Evolutionary conservation across 2,113 vertebrate genomes (phyloP).

Genomic region (Morone saxatilis): DNA sequence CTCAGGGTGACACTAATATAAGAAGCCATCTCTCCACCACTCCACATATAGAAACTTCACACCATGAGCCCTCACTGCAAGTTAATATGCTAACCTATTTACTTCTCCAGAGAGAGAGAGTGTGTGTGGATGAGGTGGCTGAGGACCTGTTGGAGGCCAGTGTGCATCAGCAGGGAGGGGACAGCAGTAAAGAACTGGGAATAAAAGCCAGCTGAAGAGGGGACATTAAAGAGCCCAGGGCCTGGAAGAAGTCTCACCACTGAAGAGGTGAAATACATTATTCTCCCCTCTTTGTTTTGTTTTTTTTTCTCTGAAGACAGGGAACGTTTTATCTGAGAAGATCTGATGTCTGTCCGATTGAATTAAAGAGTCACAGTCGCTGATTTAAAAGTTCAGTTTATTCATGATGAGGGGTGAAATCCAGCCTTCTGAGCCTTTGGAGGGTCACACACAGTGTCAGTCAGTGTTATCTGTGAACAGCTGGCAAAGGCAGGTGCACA

Average conservation of each 20-base stretch:
- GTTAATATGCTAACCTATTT: slow-evolving; percentile 34
- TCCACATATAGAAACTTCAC: slow-evolving; percentile 19
- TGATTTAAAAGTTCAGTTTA: background rate
- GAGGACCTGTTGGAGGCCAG: slow-evolving; percentile 1
- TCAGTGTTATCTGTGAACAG: no score
- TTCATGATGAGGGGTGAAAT: background rate
- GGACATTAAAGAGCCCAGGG: background rate
- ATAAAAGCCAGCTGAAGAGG: slow-evolving; percentile 13
- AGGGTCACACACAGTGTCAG: no score
- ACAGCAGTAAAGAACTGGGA: background rate
- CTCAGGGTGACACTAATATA: slow-evolving; percentile 18
- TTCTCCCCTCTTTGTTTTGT: background rate
- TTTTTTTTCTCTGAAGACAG: background rate
- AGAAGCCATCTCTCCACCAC: slow-evolving; percentile 16
- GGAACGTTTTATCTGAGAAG: background rate
- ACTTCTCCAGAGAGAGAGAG: background rate
- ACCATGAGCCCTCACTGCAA: background rate
- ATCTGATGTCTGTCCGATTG: background rate
- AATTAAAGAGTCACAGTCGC: no score
- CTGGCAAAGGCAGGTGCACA: no score
- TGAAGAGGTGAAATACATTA: background rate
- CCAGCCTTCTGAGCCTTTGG: background rate
- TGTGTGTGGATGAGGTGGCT: background rate
- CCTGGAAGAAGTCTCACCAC: background rate
- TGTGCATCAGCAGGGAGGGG: slow-evolving; percentile 1